Conservation (phyloP, 2,797 vertebrate species). For the Scomberomorus guttatus region DNA sequence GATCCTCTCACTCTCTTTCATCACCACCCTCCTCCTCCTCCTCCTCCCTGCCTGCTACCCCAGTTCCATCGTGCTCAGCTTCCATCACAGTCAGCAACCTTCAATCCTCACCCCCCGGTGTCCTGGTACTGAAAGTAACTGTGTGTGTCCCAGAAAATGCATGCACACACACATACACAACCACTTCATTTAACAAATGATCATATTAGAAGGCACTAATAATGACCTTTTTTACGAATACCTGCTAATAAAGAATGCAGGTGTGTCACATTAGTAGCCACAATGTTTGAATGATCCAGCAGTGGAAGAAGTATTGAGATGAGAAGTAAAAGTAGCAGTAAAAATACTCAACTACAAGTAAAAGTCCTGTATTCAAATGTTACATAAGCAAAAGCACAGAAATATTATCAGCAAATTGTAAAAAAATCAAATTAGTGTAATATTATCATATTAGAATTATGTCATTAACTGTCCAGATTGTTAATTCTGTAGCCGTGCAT, state of each 20-base stretch:
- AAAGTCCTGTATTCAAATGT: not conserved
- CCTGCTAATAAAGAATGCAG: not conserved
- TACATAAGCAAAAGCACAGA: not conserved
- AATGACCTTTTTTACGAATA: not conserved
- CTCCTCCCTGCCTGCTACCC: conserved; percentile 45
- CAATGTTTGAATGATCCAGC: not conserved
- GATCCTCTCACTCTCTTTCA: conserved; percentile 72
- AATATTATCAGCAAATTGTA: no score
- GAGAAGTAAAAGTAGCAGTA: not conserved
- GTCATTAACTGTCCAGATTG: no score
- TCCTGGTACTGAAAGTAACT: conserved; percentile 27
- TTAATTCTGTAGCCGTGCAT: no score
- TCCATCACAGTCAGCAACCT: conserved; percentile 62
- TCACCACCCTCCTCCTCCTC: conserved; percentile 48
- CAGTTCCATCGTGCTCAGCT: conserved; percentile 55
- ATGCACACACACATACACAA: conserved; percentile 8
- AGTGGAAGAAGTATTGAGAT: not conserved
- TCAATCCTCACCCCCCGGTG: conserved; percentile 22
- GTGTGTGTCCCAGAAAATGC: conserved; percentile 22
- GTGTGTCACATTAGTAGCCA: not conserved
- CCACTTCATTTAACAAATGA: conserved; percentile 1
- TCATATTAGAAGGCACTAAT: conserved; percentile 5
- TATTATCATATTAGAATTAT: not conserved
- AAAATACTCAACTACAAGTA: not conserved
- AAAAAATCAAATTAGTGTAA: not conserved